Conservation (phyloP, 1,140 invertebrate species). For the Drosophila ananassae region DNA sequence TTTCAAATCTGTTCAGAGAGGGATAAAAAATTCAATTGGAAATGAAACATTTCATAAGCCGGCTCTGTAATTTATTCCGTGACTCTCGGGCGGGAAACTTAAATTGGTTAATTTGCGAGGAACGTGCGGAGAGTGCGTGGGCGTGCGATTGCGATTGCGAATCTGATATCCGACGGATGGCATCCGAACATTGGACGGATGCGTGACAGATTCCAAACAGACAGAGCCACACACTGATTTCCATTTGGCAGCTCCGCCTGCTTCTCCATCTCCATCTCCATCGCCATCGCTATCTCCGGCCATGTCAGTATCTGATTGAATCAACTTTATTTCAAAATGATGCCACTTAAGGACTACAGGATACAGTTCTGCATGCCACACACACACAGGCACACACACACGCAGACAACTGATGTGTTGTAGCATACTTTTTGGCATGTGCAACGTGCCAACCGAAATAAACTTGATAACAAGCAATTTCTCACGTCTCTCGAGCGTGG, state of each 20-base stretch:
- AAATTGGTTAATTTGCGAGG: conserved; percentile 46
- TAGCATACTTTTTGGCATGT: conserved; percentile 78
- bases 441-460: conserved; percentile 75
- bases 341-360: conserved; percentile 67
- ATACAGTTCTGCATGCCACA: conserved; percentile 54
- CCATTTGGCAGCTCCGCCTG: not conserved
- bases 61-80: conserved; percentile 2
- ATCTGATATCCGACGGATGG: conserved; percentile 31
- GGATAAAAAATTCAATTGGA: not conserved
- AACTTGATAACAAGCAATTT: conserved; percentile 83
- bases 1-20: not conserved
- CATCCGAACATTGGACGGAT: conserved; percentile 61
- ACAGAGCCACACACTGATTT: conserved; percentile 14
- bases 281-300: not conserved
- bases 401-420: conserved; percentile 12
- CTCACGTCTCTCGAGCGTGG: conserved; percentile 69
- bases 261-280: not conserved
- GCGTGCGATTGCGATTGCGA: not conserved
- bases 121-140: not conserved
- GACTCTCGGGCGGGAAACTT: conserved; percentile 11
- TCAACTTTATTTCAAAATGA: conserved; percentile 83
- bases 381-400: conserved; percentile 1
- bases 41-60: not conserved
- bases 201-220: conserved; percentile 60
- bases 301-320: conserved; percentile 73